Evolutionary conservation across 2,797 vertebrate species (phyloP).

Genomic region (Meda fulgida): DNA sequence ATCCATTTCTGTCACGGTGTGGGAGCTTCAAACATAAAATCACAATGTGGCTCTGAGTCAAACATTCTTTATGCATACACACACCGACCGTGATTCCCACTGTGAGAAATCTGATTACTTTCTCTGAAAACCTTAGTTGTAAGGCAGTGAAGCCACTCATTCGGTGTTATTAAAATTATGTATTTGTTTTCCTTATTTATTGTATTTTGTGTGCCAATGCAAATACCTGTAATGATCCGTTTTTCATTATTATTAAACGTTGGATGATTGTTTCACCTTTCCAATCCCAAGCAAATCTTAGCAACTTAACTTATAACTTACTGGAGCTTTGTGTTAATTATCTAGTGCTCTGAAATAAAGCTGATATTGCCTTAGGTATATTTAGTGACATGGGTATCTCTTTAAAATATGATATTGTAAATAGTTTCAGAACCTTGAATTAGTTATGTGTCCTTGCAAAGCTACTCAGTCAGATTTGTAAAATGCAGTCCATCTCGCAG

Average conservation of each 20-base stretch:
- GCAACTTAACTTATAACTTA: background rate
- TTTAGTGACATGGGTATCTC: background rate
- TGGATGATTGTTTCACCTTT: background rate
- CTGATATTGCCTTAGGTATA: background rate
- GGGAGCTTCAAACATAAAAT: constrained; percentile 54
- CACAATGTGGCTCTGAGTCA: constrained; percentile 51
- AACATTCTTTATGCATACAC: constrained; percentile 53
- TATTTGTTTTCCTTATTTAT: background rate
- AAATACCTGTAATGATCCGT: background rate
- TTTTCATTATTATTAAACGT: background rate
- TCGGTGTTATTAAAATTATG: constrained; percentile 6
- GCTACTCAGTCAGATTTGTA: background rate
- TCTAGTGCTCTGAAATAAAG: background rate
- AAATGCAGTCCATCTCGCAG: background rate
- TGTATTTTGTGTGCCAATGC: background rate
- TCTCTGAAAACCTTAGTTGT: constrained; percentile 24
- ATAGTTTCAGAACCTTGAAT: background rate
- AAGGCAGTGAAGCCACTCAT: constrained; percentile 27
- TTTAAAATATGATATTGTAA: background rate
- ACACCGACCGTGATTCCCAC: constrained; percentile 18
- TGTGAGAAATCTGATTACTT: constrained; percentile 35
- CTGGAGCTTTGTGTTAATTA: background rate
- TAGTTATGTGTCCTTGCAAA: constrained; percentile 4
- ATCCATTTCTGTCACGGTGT: constrained; percentile 59
- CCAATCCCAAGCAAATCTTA: background rate